Evolutionary conservation across 2,113 vertebrate genomes (phyloP).

Genomic region (Festucalex cinctus): DNA sequence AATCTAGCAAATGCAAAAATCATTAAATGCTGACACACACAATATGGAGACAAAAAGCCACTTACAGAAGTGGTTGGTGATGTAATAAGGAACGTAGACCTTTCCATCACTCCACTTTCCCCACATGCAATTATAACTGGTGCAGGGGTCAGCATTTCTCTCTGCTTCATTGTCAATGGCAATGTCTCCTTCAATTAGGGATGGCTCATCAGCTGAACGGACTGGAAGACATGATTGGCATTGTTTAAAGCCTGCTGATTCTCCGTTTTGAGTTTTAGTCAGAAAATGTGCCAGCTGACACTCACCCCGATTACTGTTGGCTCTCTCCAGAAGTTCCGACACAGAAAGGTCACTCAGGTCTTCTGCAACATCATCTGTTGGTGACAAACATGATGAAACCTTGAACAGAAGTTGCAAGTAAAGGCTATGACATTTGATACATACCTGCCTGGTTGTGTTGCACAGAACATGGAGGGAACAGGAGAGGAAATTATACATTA

Average conservation of each 20-base stretch:
- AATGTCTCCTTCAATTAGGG: conserved; percentile 39
- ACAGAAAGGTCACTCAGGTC: conserved; percentile 7
- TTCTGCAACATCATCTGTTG: background rate
- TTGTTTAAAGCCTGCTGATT: background rate
- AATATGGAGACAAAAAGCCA: background rate
- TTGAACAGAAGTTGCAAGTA: background rate
- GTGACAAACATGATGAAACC: background rate
- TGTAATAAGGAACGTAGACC: conserved; percentile 61
- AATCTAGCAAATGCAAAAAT: too few relatives aligned
- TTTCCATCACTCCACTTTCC: conserved; percentile 41
- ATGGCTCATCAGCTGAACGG: conserved; percentile 7
- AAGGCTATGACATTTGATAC: background rate
- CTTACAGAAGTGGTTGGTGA: conserved; percentile 59
- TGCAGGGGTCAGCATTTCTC: conserved; percentile 64
- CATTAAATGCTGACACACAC: background rate
- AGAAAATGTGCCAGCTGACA: background rate
- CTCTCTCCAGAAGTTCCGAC: conserved; percentile 43
- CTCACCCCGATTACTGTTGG: conserved; percentile 42
- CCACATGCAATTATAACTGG: conserved; percentile 49
- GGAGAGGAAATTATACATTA: background rate
- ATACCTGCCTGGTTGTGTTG: conserved; percentile 8
- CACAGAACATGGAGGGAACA: background rate
- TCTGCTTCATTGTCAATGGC: conserved; percentile 34
- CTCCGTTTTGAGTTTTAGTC: background rate
- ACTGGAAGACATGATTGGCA: background rate